Evolutionary conservation across 2,113 vertebrate species (phyloP).

Genomic region (Pipa parva): DNA sequence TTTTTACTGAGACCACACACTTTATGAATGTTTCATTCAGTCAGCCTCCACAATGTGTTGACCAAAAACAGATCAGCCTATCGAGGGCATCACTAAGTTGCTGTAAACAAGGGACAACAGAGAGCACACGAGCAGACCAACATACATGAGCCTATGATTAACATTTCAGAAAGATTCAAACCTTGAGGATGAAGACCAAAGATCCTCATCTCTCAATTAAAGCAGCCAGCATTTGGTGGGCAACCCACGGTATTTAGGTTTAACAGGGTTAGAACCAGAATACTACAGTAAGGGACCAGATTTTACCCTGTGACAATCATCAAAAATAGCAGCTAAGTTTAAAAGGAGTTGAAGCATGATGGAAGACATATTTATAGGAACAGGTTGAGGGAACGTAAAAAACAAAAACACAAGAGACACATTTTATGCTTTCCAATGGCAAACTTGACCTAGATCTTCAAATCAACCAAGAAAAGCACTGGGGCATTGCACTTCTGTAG

Average conservation of each 20-base stretch:
- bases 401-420: not conserved
- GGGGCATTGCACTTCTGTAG: too few relatives aligned
- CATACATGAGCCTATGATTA: not conserved
- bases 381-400: not conserved
- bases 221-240: not conserved
- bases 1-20: not conserved
- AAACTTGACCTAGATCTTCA: not conserved
- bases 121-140: not conserved
- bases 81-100: not conserved
- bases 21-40: not conserved
- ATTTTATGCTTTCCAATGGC: too few relatives aligned
- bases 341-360: not conserved
- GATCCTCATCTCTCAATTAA: not conserved
- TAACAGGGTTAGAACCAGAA: too few relatives aligned
- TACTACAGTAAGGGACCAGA: not conserved
- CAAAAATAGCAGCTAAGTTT: not conserved
- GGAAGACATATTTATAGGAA: not conserved
- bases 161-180: not conserved
- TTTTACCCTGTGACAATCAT: not conserved
- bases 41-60: slow-evolving; percentile 6
- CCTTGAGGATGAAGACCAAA: not conserved
- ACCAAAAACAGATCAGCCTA: not conserved
- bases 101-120: not conserved
- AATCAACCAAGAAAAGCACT: not conserved
- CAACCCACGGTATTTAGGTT: too few relatives aligned